These are phyloP conservation scores for Psittacus erithacus DNA, from an alignment of 2,113 vertebrate genomes.

Conservation along the genomic window DNA sequence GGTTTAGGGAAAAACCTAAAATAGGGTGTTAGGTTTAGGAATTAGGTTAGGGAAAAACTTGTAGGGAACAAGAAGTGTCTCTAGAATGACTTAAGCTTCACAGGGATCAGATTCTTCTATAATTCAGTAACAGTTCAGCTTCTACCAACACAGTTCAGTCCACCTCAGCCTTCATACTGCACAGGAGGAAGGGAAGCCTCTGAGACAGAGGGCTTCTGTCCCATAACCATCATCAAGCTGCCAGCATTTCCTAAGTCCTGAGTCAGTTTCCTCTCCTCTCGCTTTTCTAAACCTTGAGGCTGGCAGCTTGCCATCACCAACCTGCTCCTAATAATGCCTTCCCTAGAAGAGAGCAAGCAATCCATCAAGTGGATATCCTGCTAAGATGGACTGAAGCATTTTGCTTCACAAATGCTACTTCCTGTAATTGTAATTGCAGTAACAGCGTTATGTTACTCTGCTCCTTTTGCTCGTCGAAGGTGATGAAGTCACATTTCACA, in stretches of 20 bases:
- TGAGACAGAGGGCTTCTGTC: background rate
- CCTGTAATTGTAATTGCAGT: background rate
- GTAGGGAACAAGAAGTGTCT: too few species aligned
- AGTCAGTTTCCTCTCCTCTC: background rate
- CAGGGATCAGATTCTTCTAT: background rate
- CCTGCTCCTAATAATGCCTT: background rate
- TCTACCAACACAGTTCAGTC: background rate
- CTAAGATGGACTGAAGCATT: background rate
- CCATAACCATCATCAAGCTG: background rate
- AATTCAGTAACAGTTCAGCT: background rate
- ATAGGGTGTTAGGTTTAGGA: background rate
- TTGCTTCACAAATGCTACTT: background rate
- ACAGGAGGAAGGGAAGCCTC: background rate
- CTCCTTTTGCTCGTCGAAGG: background rate
- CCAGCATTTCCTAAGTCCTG: background rate
- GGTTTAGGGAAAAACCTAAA: background rate
- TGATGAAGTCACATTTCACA: background rate
- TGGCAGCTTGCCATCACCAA: background rate
- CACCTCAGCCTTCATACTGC: accelerated
- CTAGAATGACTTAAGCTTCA: background rate
- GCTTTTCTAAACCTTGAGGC: background rate
- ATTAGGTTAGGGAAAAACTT: accelerated
- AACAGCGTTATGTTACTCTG: background rate
- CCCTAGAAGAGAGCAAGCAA: background rate
- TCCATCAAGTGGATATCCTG: background rate